Conservation (phyloP, 1,140 invertebrate genomes). For the Harpegnathos saltator region DNA sequence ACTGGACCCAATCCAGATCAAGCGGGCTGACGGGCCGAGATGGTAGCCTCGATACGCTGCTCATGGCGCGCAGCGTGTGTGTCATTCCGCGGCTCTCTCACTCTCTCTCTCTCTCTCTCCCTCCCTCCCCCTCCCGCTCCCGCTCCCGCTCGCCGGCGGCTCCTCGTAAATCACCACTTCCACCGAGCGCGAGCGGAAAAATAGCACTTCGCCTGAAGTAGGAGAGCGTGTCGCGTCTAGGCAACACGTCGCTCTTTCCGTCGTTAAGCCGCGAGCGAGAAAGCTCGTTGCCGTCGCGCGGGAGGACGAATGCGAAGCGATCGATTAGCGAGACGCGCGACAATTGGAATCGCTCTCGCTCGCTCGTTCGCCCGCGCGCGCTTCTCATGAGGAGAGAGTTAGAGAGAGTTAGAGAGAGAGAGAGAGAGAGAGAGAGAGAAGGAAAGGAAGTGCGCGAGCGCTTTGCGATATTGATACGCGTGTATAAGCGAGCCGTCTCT, state of each 20-base stretch:
- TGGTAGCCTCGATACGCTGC: no score
- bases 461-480: neutral
- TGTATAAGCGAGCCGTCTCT: conserved; percentile 5
- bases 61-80: no score
- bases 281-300: no score
- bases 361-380: no score
- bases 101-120: conserved; percentile 2
- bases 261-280: neutral
- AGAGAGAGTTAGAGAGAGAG: no score
- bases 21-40: no score
- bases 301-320: no score
- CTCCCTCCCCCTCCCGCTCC: neutral
- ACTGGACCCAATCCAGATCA: no score
- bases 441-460: neutral
- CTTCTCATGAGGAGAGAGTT: no score
- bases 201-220: neutral
- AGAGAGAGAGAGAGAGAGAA: no score
- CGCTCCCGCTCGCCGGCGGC: conserved; percentile 30
- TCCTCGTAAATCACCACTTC: conserved; percentile 52
- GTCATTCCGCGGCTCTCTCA: neutral
- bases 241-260: conserved; percentile 11
- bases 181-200: conserved; percentile 19
- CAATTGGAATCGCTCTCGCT: no score
- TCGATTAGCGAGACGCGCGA: no score
- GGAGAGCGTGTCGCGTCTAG: conserved; percentile 26